phyloP scores from a whole-genome alignment of 1,140 invertebrate species.

The Euura lappo region DNA sequence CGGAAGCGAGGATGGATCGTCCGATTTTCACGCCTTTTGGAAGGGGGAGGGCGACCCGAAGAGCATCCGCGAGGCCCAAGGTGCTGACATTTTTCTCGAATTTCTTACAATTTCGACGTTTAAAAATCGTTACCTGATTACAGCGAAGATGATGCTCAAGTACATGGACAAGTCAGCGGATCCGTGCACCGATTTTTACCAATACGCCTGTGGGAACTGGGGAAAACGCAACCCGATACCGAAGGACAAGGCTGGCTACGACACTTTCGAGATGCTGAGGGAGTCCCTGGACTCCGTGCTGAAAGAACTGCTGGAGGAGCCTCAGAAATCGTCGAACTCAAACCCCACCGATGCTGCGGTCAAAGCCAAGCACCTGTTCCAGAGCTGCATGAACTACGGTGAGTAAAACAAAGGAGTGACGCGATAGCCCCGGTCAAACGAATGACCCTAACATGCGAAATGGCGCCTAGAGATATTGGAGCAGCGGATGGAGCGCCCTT shows the following conservation, averaged over 20 bases:
- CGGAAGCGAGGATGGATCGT: conserved; percentile 18
- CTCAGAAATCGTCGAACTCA: conserved; percentile 33
- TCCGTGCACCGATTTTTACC: conserved; percentile 92
- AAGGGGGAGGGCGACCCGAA: conserved; percentile 54
- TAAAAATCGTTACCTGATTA: conserved; percentile 35
- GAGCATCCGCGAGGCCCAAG: conserved; percentile 48
- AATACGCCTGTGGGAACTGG: conserved; percentile 91
- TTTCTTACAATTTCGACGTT: conserved; percentile 36
- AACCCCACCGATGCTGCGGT: conserved; percentile 63
- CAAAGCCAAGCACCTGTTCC: conserved; percentile 82
- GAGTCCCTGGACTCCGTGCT: conserved; percentile 76
- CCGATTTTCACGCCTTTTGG: conserved; percentile 59
- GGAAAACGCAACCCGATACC: conserved; percentile 83
- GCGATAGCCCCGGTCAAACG: not conserved
- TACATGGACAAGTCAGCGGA: conserved; percentile 80
- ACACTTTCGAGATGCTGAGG: conserved; percentile 82
- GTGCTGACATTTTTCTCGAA: conserved; percentile 23
- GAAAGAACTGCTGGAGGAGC: conserved; percentile 70
- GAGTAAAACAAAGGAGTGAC: conserved; percentile 30
- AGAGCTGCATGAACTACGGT: conserved; percentile 85
- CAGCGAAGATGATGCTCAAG: conserved; percentile 71
- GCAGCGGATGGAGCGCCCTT: conserved; percentile 71
- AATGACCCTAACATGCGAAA: conserved; percentile 11
- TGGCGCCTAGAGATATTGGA: conserved; percentile 66
- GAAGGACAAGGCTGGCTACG: conserved; percentile 79